phyloP scores from a whole-genome alignment of 2,113 vertebrate species.

The Melanerpes aurifrons region DNA sequence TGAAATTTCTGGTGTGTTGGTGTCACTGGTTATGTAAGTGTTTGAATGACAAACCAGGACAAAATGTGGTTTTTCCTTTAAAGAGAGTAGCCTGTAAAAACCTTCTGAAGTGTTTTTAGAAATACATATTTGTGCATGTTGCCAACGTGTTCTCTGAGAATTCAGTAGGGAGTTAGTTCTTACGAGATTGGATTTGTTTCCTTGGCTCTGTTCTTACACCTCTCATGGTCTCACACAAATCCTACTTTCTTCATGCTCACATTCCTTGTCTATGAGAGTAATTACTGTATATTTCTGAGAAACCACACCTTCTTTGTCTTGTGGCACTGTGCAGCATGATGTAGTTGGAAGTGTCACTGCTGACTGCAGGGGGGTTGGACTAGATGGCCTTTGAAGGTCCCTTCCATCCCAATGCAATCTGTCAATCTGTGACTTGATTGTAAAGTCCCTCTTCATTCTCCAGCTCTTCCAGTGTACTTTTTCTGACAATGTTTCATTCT shows the following conservation, averaged over 20 bases:
- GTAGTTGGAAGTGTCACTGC: too few relatives aligned
- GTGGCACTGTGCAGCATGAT: too few relatives aligned
- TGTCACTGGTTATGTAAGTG: neutral
- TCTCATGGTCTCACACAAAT: neutral
- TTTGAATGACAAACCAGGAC: neutral
- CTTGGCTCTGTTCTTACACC: neutral
- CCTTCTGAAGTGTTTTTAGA: neutral
- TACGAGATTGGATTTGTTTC: neutral
- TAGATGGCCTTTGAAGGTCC: too few relatives aligned
- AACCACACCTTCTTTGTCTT: neutral
- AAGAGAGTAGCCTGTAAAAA: neutral
- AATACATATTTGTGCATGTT: neutral
- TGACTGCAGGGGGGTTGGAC: too few relatives aligned
- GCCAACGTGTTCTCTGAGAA: neutral
- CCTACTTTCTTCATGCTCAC: neutral
- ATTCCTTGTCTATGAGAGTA: neutral
- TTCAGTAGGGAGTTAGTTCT: neutral
- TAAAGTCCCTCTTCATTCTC: neutral
- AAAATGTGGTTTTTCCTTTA: neutral
- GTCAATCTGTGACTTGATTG: neutral
- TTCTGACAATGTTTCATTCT: neutral
- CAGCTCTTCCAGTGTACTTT: neutral
- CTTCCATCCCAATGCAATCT: too few relatives aligned
- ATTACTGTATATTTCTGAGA: neutral
- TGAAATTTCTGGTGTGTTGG: neutral